phyloP scores from a whole-genome alignment of 2,888 invertebrate genomes.

The Spatulosminthurus flaviceps region DNA sequence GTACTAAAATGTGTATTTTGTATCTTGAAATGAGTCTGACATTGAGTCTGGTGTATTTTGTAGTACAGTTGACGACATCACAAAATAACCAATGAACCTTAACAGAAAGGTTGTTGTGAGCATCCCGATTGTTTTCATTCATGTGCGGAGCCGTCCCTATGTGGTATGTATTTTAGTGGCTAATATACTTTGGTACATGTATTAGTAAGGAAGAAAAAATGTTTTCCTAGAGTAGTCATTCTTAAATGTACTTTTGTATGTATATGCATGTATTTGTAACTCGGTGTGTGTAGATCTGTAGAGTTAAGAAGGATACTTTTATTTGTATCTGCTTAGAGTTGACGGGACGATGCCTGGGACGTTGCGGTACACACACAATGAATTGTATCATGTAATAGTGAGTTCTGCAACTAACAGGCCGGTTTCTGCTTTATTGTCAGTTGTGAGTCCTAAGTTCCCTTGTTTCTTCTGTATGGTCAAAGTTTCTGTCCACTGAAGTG shows the following conservation, averaged over 20 bases:
- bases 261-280: background rate
- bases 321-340: background rate
- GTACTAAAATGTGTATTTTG: too few relatives aligned
- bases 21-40: too few relatives aligned
- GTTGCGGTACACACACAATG: background rate
- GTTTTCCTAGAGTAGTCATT: too few relatives aligned
- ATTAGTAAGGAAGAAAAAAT: too few relatives aligned
- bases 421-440: background rate
- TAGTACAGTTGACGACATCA: conserved; percentile 25
- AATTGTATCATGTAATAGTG: background rate
- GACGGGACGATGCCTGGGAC: too few relatives aligned
- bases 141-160: background rate
- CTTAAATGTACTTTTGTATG: too few relatives aligned
- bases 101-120: conserved; percentile 25
- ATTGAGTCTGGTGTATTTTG: too few relatives aligned
- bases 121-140: background rate
- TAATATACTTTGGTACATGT: too few relatives aligned
- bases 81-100: conserved; percentile 35
- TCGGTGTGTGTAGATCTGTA: background rate
- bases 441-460: background rate
- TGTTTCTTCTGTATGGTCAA: conserved; percentile 34
- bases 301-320: background rate
- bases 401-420: background rate
- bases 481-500: conserved; percentile 37
- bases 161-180: background rate